Base-by-base conservation (phyloP, 2,797 vertebrate species). In the Lithobates sylvaticus region DNA sequence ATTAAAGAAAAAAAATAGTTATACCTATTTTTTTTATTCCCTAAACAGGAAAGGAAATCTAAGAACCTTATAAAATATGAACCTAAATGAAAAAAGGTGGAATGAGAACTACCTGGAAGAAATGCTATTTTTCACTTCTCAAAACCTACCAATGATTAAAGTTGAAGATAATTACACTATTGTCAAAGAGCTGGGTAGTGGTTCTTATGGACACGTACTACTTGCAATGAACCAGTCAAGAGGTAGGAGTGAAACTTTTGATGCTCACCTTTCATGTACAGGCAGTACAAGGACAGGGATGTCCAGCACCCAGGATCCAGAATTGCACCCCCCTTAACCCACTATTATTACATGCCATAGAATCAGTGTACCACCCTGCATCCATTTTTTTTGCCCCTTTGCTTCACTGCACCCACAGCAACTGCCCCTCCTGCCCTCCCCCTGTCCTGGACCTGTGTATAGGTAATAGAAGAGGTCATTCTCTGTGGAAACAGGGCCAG, bases 171-270 rank as follows among this genome's bases (percentile, higher is more conserved):
- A 94, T 89, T 99, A 96, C 58, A 89, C 89, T 23, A 91, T 98
- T 88, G 83, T 97, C 81, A 97, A 95, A 86, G 94, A 96, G 77
- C 91, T 98, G 29, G 97, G 97, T 74, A 94, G 97, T 0, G 97
- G 97, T 39, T 96, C 96, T 8, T 99, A 98, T 0, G 97, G 97
- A 76, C 95, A 95, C 0, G 97, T 98, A 89, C 95, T 99, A 91
- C 91, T 98, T 32, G 96, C 96, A 0, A 92, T 96, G 69, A 97
- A 97, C 91, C 95, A 89, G 81, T 94, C 93, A 67, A 95, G 93
- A 92, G 97, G 97, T 98, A 39, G 92, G 26, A 12, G 5, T n/a
- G 29, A 15, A 10, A 54, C 13, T 26, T 12, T 7, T n/a, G 18
- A 15, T 10, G 9, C 32, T 69, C 9, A 23, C 29, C 1, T 61